Evolutionary conservation across 2,113 vertebrate species (phyloP), one percentile per base, ranked within the genome.

Genomic region (Anser cygnoides): DNA sequence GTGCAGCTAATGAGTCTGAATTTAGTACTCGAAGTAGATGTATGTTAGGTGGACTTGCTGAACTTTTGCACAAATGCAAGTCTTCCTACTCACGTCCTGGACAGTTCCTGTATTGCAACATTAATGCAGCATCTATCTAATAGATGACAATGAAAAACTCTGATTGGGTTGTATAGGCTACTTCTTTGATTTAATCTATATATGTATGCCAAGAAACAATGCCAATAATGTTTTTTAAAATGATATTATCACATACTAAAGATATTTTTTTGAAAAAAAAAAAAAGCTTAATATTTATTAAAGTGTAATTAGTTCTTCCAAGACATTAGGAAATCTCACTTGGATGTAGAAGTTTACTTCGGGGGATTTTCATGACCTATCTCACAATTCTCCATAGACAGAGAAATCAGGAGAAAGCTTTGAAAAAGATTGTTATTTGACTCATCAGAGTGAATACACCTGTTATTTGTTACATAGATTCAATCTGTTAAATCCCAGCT

Each of bases 61-160:
- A 41, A 35, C 26, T 65, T 65, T 29, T 65, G 26, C 11, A 29
- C 26, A 28, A 65, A 29, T 41, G 11, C 11, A 28, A 57, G 3
- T 44, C 9, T 93, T 11, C 10, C 21, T 75, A 3, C 3, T 35
- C 58, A 17, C 11, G 15, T 57, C 20, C 31, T 37, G 46, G 17
- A 25, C 39, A 79, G 25, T 26, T 4, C 10, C 6, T 59, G 5
- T 66, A 44, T 28, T 72, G 20, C 21, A 67, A 18, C 22, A 63
- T 22, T 81, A 11, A 8, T 3, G 61, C 77, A 86, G 62, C 76
- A 66, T 81, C 59, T 92, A 57, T 80, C 52, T 84, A 93, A 78
- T 41, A 97, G 68, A 94, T 18, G 8, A 72, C 63, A 25, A 39
- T 79, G 78, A 90, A 79, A 95, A 96, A 93, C 92, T 74, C 19